Evolutionary conservation across 2,797 vertebrate species (phyloP).

Genomic region (Melopsittacus undulatus): DNA sequence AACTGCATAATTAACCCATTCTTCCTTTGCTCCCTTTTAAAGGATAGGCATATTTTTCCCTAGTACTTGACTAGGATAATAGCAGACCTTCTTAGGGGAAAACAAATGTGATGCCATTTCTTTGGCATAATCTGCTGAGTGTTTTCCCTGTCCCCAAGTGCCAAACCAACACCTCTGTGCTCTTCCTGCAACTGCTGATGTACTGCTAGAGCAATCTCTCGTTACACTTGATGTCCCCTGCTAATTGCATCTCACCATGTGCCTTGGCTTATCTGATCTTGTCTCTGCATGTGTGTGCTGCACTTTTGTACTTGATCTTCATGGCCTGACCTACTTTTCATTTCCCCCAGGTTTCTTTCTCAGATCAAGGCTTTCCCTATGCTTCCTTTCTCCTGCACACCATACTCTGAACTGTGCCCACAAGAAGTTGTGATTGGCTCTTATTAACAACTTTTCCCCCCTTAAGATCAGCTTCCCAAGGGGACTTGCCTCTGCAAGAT

Average conservation of each 20-base stretch:
- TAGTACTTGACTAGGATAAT: background rate
- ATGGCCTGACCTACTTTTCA: conserved; percentile 51
- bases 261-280: conserved; percentile 51
- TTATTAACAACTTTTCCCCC: background rate
- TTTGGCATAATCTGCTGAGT: background rate
- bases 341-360: conserved; percentile 23
- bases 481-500: background rate
- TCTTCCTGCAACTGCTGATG: conserved; percentile 7
- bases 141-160: background rate
- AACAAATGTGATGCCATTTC: background rate
- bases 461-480: background rate
- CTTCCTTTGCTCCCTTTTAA: background rate
- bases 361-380: background rate
- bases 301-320: conserved; percentile 40
- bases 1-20: background rate
- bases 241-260: conserved; percentile 60
- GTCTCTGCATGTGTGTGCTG: conserved; percentile 6
- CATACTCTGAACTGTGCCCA: background rate
- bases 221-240: conserved; percentile 60
- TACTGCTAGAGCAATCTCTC: conserved; percentile 4
- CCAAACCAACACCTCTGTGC: conserved; percentile 2
- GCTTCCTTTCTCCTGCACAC: background rate
- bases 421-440: background rate
- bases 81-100: background rate
- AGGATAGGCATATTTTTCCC: background rate